These are phyloP conservation scores for Standfussiana lucernea DNA, from an alignment of 2,888 invertebrate genomes.

Conservation along the genomic window DNA sequence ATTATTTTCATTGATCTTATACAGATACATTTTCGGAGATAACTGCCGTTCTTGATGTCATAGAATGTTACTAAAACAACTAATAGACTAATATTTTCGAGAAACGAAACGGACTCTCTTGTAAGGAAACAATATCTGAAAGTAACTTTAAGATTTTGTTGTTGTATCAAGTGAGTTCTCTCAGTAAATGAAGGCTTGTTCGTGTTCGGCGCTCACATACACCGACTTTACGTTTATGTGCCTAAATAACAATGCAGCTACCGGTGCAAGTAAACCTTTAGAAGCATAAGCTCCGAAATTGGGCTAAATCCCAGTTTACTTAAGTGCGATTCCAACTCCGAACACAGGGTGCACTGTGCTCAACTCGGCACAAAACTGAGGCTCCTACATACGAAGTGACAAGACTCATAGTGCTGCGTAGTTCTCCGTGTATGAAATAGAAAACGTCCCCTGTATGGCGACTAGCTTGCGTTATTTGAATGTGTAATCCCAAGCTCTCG, in stretches of 20 bases:
- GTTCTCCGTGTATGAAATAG: conserved; percentile 70
- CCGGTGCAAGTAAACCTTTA: conserved; percentile 76
- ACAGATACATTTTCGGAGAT: background rate
- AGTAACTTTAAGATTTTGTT: conserved; percentile 11
- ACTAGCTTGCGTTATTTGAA: conserved; percentile 82
- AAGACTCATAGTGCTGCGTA: conserved; percentile 65
- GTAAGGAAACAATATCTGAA: background rate
- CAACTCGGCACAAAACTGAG: conserved; percentile 65
- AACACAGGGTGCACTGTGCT: conserved; percentile 73
- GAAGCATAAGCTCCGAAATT: conserved; percentile 82
- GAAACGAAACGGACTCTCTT: background rate
- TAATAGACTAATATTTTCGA: background rate
- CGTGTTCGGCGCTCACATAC: conserved; percentile 38
- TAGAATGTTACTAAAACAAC: background rate
- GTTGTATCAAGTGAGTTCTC: conserved; percentile 20
- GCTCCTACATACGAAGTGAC: conserved; percentile 59
- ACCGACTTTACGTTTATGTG: conserved; percentile 60
- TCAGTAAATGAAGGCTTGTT: conserved; percentile 43
- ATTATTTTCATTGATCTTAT: background rate
- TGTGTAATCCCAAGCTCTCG: conserved; percentile 79
- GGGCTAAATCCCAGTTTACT: conserved; percentile 83
- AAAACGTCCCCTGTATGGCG: conserved; percentile 69
- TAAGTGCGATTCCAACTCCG: conserved; percentile 76
- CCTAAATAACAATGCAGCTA: conserved; percentile 73
- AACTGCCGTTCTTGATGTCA: background rate